These are phyloP conservation scores for Mesorhabditis spiculigera DNA, from an alignment of 2,888 invertebrate genomes.

Conservation along the genomic window DNA sequence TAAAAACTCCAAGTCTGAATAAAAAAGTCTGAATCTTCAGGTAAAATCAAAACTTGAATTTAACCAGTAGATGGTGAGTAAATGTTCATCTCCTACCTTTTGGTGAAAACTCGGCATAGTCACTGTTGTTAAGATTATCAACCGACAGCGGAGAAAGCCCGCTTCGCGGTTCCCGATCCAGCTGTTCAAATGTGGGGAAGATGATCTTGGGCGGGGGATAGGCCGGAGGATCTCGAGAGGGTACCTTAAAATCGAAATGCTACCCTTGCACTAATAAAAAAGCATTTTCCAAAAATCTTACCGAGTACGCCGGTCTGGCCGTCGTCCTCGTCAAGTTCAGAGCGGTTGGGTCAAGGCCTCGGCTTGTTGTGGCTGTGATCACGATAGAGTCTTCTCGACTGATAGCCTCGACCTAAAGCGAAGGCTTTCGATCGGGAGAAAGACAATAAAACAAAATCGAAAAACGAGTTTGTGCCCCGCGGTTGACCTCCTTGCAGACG, in stretches of 20 bases:
- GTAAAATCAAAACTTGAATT: no score
- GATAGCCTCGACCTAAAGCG: not conserved
- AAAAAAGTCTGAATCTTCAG: no score
- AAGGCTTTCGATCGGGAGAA: not conserved
- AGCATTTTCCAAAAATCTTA: not conserved
- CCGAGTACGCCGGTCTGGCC: conserved; percentile 5
- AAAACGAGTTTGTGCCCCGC: no score
- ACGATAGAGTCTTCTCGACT: not conserved
- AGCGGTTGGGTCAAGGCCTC: not conserved
- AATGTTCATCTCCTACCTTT: not conserved
- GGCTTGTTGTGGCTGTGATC: not conserved
- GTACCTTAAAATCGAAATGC: not conserved
- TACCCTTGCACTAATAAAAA: not conserved
- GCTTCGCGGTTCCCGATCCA: not conserved
- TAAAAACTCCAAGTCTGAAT: no score
- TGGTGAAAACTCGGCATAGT: not conserved
- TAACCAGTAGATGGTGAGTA: no score
- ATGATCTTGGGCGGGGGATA: conserved; percentile 2
- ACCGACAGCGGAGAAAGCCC: not conserved
- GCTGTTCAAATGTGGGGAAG: not conserved
- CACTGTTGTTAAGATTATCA: not conserved
- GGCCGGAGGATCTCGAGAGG: not conserved
- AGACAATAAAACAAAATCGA: not conserved
- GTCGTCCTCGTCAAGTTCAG: not conserved
- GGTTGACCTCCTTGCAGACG: no score